A percentile compares a stretch with the other conserved stretches of the same genome.
phyloP scores from a whole-genome alignment of 2,113 vertebrate species.

The Tretioscincus oriximinensis region DNA sequence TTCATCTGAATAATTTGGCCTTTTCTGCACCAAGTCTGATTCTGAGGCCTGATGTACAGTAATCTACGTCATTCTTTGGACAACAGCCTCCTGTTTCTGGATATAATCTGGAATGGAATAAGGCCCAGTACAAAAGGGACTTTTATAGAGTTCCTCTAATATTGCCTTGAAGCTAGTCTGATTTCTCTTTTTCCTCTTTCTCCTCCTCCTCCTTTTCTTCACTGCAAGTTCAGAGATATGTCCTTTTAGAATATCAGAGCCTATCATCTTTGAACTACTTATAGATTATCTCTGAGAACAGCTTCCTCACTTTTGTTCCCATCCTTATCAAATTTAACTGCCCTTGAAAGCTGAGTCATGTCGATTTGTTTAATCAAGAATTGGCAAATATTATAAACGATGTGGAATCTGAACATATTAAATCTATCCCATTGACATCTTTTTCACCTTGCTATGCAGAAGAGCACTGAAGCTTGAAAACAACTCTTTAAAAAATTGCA shows the following conservation, averaged over 20 bases:
- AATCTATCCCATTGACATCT: constrained; percentile 56
- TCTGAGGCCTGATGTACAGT: too few species aligned
- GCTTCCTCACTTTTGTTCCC: constrained; percentile 43
- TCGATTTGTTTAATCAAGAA: constrained; percentile 60
- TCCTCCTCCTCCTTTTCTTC: neutral
- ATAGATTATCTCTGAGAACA: constrained; percentile 56
- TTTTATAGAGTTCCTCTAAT: constrained; percentile 24
- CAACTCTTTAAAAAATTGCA: constrained; percentile 39
- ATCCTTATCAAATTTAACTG: constrained; percentile 59
- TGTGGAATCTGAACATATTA: constrained; percentile 25
- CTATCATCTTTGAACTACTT: constrained; percentile 40
- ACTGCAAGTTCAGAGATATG: constrained; percentile 27
- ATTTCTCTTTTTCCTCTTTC: neutral
- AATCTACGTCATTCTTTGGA: too few species aligned
- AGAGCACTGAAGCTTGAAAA: constrained; percentile 58
- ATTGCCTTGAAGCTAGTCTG: neutral
- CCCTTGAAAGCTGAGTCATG: constrained; percentile 54
- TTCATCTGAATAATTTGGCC: neutral
- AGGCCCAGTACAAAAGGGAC: too few species aligned
- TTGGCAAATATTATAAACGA: constrained; percentile 63
- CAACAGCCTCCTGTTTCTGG: too few species aligned
- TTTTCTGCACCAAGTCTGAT: too few species aligned
- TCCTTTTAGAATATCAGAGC: constrained; percentile 44
- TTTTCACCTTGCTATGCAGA: constrained; percentile 47
- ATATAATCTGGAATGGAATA: too few species aligned